phyloP scores from a whole-genome alignment of 2,113 vertebrate genomes.

The Catharus fuscescens region DNA sequence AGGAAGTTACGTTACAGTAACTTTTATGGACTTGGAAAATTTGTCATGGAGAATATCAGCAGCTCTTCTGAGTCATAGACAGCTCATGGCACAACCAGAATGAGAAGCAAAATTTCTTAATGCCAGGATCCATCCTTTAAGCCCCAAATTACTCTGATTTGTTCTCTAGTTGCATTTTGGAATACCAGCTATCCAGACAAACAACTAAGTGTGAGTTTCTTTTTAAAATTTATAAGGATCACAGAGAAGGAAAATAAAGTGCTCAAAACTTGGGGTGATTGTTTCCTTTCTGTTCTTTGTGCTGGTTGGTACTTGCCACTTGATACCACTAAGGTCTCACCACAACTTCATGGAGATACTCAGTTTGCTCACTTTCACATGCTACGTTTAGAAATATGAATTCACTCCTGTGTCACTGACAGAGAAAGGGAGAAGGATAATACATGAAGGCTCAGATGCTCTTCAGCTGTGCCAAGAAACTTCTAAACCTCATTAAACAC shows the following conservation, averaged over 20 bases:
- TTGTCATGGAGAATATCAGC: slow-evolving; percentile 15
- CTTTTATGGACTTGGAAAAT: neutral
- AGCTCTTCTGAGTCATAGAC: neutral
- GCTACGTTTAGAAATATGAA: neutral
- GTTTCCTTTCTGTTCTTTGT: neutral
- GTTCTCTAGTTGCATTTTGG: neutral
- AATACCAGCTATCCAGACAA: neutral
- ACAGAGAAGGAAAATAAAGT: neutral
- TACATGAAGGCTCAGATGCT: neutral
- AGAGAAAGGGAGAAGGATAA: neutral
- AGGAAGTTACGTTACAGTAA: neutral
- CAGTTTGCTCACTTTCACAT: neutral
- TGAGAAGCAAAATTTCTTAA: neutral
- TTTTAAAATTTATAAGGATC: neutral
- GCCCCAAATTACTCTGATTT: neutral
- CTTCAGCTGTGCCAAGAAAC: neutral
- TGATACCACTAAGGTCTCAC: neutral
- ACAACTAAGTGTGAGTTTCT: neutral
- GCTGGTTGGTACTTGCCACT: neutral
- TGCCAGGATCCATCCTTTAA: neutral
- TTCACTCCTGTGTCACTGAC: neutral
- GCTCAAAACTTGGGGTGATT: neutral
- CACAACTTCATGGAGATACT: neutral
- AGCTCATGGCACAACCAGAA: neutral
- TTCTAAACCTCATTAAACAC: neutral